phyloP scores from a whole-genome alignment of 2,888 invertebrate species.

The Saturnia pavonia region DNA sequence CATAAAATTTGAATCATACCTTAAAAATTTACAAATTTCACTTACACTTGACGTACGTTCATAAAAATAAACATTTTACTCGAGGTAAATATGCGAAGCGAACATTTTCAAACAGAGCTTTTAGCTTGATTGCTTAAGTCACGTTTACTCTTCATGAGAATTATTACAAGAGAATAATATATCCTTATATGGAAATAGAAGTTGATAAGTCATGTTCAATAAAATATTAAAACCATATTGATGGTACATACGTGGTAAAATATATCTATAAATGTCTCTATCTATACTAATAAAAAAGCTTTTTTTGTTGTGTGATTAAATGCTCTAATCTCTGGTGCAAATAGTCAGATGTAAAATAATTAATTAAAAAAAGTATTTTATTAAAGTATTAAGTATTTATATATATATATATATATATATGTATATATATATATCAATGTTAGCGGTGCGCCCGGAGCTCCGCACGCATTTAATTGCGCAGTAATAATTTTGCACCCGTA shows the following conservation, averaged over 20 bases:
- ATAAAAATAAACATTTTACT: background rate
- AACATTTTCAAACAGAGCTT: slow-evolving; percentile 11
- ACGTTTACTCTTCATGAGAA: slow-evolving; percentile 10
- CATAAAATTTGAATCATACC: no score
- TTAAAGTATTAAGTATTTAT: no score
- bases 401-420: no score
- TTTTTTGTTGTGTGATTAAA: background rate
- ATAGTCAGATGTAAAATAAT: no score
- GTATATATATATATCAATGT: no score
- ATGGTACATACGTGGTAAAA: background rate
- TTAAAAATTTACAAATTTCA: background rate
- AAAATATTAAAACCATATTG: background rate
- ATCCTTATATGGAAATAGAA: background rate
- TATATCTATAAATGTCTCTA: no score
- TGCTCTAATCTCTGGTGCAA: no score
- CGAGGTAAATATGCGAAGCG: slow-evolving; percentile 9
- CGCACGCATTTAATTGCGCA: no score
- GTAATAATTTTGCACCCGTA: no score
- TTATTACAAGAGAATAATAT: slow-evolving; percentile 9
- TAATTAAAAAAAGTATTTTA: no score
- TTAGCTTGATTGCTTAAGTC: slow-evolving; percentile 15
- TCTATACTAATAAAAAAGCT: no score
- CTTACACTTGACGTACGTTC: background rate
- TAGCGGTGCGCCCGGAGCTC: no score
- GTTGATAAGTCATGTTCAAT: background rate